phyloP scores from a whole-genome alignment of 2,113 vertebrate species.

The Platichthys stellatus region DNA sequence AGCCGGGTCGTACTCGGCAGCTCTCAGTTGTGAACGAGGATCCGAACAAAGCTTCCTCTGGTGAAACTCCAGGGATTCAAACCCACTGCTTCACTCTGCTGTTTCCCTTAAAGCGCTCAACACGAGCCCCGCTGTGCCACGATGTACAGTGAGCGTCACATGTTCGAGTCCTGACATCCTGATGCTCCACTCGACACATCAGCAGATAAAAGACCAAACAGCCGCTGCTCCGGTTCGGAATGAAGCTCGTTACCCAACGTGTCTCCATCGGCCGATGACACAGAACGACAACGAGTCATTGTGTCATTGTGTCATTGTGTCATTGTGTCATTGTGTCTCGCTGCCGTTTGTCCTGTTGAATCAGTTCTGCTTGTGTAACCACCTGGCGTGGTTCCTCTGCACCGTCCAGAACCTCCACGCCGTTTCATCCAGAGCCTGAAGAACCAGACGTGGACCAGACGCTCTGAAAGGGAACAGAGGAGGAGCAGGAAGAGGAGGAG shows the following conservation, averaged over 20 bases:
- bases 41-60: slow-evolving; percentile 15
- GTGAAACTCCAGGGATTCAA: background rate
- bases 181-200: background rate
- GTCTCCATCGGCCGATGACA: slow-evolving; percentile 9
- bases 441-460: too few species aligned
- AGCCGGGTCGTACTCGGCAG: slow-evolving; percentile 38
- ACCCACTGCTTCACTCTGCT: background rate
- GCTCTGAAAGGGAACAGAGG: too few species aligned
- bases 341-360: background rate
- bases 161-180: slow-evolving; percentile 2
- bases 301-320: slow-evolving; percentile 38
- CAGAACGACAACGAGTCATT: background rate
- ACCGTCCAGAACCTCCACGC: too few species aligned
- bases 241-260: slow-evolving; percentile 3
- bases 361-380: too few species aligned
- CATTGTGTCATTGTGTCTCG: slow-evolving; percentile 5
- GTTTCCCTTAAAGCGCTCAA: slow-evolving; percentile 16
- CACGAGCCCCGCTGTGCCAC: background rate
- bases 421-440: too few species aligned
- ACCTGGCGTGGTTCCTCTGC: too few species aligned
- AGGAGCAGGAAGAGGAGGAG: too few species aligned
- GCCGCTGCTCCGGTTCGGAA: background rate
- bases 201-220: too few species aligned
- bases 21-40: slow-evolving; percentile 50
- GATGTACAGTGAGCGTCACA: background rate